Percentiles rank a stretch among this genome's conserved stretches.
Evolutionary conservation across 2,797 vertebrate genomes (phyloP).

Genomic region (Serranus cabrilla): DNA sequence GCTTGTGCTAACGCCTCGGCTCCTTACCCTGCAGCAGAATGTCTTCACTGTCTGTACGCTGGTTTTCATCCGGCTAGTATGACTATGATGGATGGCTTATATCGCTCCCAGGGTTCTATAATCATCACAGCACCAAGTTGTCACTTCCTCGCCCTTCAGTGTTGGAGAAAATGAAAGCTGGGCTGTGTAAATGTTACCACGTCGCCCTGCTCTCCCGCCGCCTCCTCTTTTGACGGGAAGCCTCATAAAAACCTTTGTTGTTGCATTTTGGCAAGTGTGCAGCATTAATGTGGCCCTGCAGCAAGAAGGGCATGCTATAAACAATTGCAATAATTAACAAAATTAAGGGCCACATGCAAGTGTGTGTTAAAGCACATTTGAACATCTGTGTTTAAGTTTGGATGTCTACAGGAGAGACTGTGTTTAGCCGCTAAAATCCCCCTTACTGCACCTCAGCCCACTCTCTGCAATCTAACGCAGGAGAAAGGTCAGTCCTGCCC

Average conservation of each 20-base stretch:
- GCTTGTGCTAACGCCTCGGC: background rate
- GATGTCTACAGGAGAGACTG: background rate
- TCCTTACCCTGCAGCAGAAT: constrained; percentile 40
- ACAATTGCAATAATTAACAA: background rate
- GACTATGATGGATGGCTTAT: constrained; percentile 59
- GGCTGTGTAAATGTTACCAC: constrained; percentile 37
- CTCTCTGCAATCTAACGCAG: constrained; percentile 13
- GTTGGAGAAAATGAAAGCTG: constrained; percentile 30
- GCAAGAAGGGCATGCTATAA: background rate
- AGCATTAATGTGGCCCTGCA: background rate
- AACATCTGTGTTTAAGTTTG: background rate
- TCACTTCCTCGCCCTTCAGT: constrained; percentile 32
- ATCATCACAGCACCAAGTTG: constrained; percentile 51
- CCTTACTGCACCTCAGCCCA: constrained; percentile 1
- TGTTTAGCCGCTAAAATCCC: constrained; percentile 15
- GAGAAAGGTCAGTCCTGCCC: constrained; percentile 70
- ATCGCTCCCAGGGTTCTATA: constrained; percentile 38
- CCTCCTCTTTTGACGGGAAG: constrained; percentile 8
- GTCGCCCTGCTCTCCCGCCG: background rate
- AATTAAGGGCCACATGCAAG: background rate
- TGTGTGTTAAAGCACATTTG: background rate
- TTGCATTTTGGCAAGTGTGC: background rate
- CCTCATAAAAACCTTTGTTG: constrained; percentile 11
- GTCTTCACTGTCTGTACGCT: constrained; percentile 9
- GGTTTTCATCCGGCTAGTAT: constrained; percentile 3